A percentile compares a stretch with the other conserved stretches of the same genome.
These are phyloP conservation scores for Anomalospiza imberbis DNA, from an alignment of 2,797 vertebrate genomes.

Conservation along the genomic window DNA sequence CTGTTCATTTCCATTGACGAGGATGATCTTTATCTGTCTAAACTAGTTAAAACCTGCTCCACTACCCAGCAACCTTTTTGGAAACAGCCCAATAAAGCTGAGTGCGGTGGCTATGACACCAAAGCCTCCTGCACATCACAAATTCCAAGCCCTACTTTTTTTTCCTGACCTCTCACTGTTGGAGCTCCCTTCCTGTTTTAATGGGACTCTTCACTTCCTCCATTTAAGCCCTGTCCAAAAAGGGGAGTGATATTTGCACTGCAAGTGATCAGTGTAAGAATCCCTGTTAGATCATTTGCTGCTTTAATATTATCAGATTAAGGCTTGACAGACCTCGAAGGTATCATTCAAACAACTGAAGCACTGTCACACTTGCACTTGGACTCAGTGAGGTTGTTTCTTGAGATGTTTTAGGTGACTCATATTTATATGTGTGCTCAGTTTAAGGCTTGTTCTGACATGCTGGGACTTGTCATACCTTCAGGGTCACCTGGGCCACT, in stretches of 20 bases:
- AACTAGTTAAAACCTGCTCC: conserved; percentile 70
- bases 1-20: conserved; percentile 74
- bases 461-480: neutral
- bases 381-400: neutral
- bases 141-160: conserved; percentile 51
- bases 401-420: neutral
- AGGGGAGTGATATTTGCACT: neutral
- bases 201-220: conserved; percentile 28
- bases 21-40: conserved; percentile 72
- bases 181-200: conserved; percentile 24
- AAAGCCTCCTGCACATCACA: conserved; percentile 60
- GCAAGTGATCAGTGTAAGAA: neutral
- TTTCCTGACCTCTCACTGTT: conserved; percentile 9
- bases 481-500: neutral
- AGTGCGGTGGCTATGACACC: conserved; percentile 27
- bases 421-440: neutral
- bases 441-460: neutral
- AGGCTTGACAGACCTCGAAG: neutral
- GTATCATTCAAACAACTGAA: neutral
- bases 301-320: neutral
- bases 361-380: neutral
- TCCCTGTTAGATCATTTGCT: neutral
- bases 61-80: conserved; percentile 48
- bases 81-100: conserved; percentile 52
- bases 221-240: neutral